These are phyloP conservation scores for Phymorhynchus buccinoides DNA, from an alignment of 1,140 invertebrate species.

Conservation along the genomic window DNA sequence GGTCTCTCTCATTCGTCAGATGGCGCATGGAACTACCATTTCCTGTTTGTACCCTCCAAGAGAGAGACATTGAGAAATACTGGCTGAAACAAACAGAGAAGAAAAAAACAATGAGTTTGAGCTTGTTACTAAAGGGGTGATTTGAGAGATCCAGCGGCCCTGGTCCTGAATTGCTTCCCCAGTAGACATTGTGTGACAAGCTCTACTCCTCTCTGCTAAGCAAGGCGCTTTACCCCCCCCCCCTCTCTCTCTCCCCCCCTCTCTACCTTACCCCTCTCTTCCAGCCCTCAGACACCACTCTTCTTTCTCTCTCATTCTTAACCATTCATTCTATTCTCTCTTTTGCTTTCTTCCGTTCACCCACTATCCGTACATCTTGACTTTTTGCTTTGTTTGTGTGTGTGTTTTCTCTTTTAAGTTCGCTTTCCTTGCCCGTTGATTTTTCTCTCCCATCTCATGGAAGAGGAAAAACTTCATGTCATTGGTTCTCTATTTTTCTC, in stretches of 20 bases:
- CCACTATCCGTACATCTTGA: too few species aligned
- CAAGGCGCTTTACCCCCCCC: background rate
- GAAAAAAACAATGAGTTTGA: background rate
- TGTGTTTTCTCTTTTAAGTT: background rate
- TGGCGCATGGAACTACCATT: too few species aligned
- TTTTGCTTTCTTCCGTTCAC: background rate
- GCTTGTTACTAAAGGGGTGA: background rate
- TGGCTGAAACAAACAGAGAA: background rate
- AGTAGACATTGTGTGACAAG: constrained; percentile 2
- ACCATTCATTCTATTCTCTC: too few species aligned
- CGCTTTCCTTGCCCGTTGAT: background rate
- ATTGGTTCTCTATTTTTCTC: too few species aligned
- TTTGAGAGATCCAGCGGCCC: background rate
- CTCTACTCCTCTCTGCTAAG: background rate
- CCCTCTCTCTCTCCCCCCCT: background rate
- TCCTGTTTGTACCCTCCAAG: too few species aligned
- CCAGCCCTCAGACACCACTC: background rate
- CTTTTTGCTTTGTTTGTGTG: too few species aligned
- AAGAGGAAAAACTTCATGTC: too few species aligned
- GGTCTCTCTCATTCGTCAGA: too few species aligned
- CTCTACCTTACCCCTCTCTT: background rate
- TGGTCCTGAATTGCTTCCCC: background rate
- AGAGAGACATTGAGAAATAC: background rate
- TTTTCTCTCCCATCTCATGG: background rate
- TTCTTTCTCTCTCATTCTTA: background rate